These are phyloP conservation scores for Psilanteris sp. DNA, from an alignment of 1,140 invertebrate genomes.

Conservation along the genomic window DNA sequence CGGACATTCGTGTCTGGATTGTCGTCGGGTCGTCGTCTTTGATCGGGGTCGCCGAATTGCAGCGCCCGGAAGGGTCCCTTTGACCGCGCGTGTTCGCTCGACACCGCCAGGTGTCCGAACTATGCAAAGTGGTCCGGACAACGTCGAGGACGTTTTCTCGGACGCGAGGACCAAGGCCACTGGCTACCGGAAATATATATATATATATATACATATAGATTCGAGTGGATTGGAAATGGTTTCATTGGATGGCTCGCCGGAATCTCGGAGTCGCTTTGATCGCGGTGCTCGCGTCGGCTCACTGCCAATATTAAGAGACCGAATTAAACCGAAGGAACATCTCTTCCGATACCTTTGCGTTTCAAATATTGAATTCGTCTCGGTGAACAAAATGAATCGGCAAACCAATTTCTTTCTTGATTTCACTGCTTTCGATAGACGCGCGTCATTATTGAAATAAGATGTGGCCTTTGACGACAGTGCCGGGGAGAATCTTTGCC, in stretches of 20 bases:
- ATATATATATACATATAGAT: too few species aligned
- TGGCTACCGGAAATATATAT: slow-evolving; percentile 37
- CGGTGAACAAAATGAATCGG: slow-evolving; percentile 48
- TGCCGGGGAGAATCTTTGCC: too few species aligned
- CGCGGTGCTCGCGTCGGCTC: slow-evolving; percentile 39
- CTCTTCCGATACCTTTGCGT: slow-evolving; percentile 26
- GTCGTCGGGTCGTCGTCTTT: slow-evolving; percentile 42
- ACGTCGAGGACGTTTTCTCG: slow-evolving; percentile 15
- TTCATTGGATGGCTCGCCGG: slow-evolving; percentile 19
- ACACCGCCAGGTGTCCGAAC: slow-evolving; percentile 77
- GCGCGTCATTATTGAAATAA: slow-evolving; percentile 21
- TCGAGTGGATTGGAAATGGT: slow-evolving; percentile 45
- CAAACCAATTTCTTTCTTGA: slow-evolving; percentile 26
- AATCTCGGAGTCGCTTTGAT: slow-evolving; percentile 44
- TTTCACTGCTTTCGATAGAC: slow-evolving; percentile 2
- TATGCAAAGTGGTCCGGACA: slow-evolving; percentile 68
- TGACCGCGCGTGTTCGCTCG: slow-evolving; percentile 66
- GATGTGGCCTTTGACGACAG: not conserved
- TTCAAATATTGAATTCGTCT: slow-evolving; percentile 53
- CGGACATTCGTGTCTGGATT: slow-evolving; percentile 51
- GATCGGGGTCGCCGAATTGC: slow-evolving; percentile 50
- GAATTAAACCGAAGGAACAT: slow-evolving; percentile 45
- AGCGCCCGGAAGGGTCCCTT: slow-evolving; percentile 24
- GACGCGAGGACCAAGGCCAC: slow-evolving; percentile 36
- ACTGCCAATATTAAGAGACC: slow-evolving; percentile 57